Percentiles rank a stretch among this genome's conserved stretches.
phyloP scores from a whole-genome alignment of 2,888 invertebrate species.

The Athalia cordata region DNA sequence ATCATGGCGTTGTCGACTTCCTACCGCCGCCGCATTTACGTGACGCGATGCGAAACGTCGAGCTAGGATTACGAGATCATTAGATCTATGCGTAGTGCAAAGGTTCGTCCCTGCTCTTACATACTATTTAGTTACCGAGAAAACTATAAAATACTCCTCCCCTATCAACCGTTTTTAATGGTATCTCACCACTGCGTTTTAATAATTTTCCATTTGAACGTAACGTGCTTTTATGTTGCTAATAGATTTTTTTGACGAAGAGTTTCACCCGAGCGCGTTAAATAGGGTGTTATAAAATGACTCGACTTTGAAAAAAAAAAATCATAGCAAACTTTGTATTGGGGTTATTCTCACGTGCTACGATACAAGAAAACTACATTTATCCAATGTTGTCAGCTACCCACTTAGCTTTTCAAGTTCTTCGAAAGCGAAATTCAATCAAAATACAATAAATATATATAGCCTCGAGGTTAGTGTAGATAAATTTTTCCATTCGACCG shows the following conservation, averaged over 20 bases:
- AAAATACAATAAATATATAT: neutral
- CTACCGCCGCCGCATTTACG: neutral
- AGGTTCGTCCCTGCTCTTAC: neutral
- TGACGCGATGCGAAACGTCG: constrained; percentile 24
- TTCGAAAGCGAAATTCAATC: constrained; percentile 25
- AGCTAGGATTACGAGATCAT: neutral
- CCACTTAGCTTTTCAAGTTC: neutral
- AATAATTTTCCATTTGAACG: neutral
- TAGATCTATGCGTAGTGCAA: constrained; percentile 3
- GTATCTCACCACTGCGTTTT: neutral
- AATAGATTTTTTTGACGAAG: too few relatives aligned
- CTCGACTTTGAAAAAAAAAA: neutral
- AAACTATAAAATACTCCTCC: neutral
- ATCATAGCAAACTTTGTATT: constrained; percentile 4
- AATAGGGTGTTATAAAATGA: neutral
- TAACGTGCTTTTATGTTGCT: too few relatives aligned
- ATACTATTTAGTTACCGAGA: constrained; percentile 5
- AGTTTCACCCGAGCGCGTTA: too few relatives aligned
- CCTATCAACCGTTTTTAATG: neutral
- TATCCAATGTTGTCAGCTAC: neutral
- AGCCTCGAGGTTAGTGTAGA: neutral
- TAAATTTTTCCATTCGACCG: neutral
- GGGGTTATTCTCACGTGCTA: constrained; percentile 26
- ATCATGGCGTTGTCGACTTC: neutral
- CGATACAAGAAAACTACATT: constrained; percentile 31